Conservation (phyloP, 2,888 invertebrate genomes). For the Spisula subtruncata region DNA sequence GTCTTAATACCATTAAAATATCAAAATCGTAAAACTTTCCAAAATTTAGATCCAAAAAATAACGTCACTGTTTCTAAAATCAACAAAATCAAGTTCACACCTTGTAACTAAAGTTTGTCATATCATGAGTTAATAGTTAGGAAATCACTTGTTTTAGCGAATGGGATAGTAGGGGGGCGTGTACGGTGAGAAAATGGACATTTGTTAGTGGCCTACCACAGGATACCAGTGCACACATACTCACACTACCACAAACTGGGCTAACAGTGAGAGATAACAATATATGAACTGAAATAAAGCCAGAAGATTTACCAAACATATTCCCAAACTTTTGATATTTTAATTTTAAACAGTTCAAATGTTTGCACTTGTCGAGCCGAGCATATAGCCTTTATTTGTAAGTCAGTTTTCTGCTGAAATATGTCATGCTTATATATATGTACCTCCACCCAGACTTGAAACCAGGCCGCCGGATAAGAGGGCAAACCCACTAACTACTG, state of each 20-base stretch:
- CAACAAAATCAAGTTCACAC: conserved; percentile 34
- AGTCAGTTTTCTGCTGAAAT: too few species aligned
- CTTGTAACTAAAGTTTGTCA: conserved; percentile 24
- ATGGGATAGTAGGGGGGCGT: conserved; percentile 39
- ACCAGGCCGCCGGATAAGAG: too few species aligned
- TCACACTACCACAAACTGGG: not conserved
- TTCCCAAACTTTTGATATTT: not conserved
- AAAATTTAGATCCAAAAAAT: not conserved
- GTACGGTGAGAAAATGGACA: conserved; percentile 35
- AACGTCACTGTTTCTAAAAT: conserved; percentile 25
- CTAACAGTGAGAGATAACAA: not conserved
- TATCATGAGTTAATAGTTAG: conserved; percentile 16
- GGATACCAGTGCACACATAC: not conserved
- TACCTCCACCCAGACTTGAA: too few species aligned
- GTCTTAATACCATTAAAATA: not conserved
- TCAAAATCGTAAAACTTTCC: not conserved
- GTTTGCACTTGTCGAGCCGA: too few species aligned
- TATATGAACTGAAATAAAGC: not conserved
- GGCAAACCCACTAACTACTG: too few species aligned
- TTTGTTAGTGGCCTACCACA: conserved; percentile 38
- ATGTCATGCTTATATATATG: too few species aligned
- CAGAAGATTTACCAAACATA: not conserved
- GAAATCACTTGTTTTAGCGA: conserved; percentile 42
- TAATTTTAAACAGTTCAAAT: too few species aligned
- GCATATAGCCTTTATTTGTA: too few species aligned